phyloP scores from a whole-genome alignment of 2,113 vertebrate species.

The Nycticryphes semicollaris region DNA sequence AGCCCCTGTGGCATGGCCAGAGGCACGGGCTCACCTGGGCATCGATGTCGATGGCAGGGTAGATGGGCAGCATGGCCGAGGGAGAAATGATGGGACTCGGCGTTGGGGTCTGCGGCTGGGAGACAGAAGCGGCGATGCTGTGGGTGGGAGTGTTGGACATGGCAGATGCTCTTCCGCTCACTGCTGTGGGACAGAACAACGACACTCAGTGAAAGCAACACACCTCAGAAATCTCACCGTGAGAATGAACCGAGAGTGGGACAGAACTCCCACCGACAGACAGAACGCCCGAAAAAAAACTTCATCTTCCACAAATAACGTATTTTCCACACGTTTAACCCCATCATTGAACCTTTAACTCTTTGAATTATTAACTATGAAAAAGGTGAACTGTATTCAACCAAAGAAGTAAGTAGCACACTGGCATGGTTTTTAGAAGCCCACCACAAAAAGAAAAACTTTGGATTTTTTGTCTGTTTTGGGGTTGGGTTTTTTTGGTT shows the following conservation, averaged over 20 bases:
- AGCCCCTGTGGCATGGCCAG: background rate
- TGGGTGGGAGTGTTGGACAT: slow-evolving; percentile 90
- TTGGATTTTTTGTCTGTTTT: background rate
- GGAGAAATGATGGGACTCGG: slow-evolving; percentile 91
- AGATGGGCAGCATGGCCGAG: slow-evolving; percentile 94
- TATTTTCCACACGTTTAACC: background rate
- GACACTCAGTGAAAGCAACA: slow-evolving; percentile 69
- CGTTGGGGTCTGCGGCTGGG: slow-evolving; percentile 89
- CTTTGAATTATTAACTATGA: background rate
- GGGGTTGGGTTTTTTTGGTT: background rate
- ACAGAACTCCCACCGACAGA: background rate
- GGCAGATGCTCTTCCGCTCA: slow-evolving; percentile 94
- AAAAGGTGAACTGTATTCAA: background rate
- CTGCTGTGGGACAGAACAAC: slow-evolving; percentile 87
- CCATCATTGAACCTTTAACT: background rate
- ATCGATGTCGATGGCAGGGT: slow-evolving; percentile 98
- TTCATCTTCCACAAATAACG: background rate
- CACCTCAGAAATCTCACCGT: background rate
- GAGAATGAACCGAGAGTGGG: background rate
- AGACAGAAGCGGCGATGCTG: slow-evolving; percentile 89
- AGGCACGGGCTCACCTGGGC: slow-evolving; percentile 85
- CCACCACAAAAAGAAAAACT: background rate
- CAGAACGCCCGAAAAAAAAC: background rate
- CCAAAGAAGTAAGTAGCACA: background rate
- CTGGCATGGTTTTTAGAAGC: background rate